phyloP scores from a whole-genome alignment of 2,113 vertebrate genomes.

The Psittacus erithacus region DNA sequence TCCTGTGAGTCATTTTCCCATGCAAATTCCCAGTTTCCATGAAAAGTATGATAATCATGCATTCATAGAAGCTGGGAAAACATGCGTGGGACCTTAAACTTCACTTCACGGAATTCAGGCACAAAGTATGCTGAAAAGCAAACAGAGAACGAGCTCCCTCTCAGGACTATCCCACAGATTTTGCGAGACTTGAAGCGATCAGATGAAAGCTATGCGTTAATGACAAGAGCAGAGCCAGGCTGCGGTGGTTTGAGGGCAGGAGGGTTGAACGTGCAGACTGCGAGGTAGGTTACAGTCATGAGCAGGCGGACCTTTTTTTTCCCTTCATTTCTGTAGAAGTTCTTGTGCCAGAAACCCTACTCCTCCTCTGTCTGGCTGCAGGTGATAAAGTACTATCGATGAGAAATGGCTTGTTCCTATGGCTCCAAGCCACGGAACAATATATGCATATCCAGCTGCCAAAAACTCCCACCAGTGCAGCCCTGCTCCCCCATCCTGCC shows the following conservation, averaged over 20 bases:
- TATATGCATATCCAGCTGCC: neutral
- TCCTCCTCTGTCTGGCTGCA: neutral
- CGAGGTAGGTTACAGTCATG: neutral
- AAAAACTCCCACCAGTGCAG: conserved; percentile 18
- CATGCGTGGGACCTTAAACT: conserved; percentile 59
- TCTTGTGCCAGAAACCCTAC: neutral
- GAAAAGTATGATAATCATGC: conserved; percentile 57
- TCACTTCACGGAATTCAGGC: conserved; percentile 30
- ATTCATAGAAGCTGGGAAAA: conserved; percentile 68
- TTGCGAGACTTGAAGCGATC: neutral
- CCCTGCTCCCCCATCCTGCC: neutral
- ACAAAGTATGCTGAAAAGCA: conserved; percentile 3
- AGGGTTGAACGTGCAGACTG: conserved; percentile 9
- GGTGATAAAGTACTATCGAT: conserved; percentile 29
- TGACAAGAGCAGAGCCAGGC: neutral
- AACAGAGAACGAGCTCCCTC: conserved; percentile 11
- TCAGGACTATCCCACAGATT: neutral
- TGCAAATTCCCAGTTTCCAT: conserved; percentile 67
- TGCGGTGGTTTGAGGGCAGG: neutral
- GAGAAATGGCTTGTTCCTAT: conserved; percentile 44
- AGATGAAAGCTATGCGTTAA: conserved; percentile 9
- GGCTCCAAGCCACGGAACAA: conserved; percentile 5
- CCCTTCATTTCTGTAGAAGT: neutral
- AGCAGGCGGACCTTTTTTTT: neutral
- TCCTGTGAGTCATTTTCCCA: conserved; percentile 72